Percentiles rank a stretch among this genome's conserved stretches.
These are phyloP conservation scores for Parnassius mnemosyne DNA, from an alignment of 2,888 invertebrate species.

Conservation along the genomic window DNA sequence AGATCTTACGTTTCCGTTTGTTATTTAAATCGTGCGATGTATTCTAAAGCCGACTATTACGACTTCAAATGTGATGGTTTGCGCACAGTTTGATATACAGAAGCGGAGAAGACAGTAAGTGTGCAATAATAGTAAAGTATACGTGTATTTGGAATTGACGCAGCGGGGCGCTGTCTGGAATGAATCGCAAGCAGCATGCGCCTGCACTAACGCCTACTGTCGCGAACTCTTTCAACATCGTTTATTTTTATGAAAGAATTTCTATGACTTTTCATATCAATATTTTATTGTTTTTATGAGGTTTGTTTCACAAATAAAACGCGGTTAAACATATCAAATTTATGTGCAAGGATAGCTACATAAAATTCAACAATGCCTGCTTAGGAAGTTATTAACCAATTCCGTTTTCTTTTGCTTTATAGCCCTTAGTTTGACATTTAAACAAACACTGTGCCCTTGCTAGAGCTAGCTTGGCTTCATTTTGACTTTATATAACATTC, in stretches of 20 bases:
- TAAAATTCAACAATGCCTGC: no score
- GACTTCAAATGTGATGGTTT: constrained; percentile 36
- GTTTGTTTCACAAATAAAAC: no score
- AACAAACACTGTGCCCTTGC: no score
- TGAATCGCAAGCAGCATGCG: constrained; percentile 15
- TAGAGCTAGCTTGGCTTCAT: no score
- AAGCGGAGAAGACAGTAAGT: constrained; percentile 61
- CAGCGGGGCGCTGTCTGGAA: constrained; percentile 51
- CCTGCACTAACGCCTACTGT: constrained; percentile 9
- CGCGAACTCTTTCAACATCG: constrained; percentile 1
- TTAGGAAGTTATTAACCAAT: no score
- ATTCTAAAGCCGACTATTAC: background rate
- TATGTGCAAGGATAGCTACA: no score
- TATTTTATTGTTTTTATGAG: no score
- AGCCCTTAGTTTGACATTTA: no score
- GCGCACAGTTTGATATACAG: constrained; percentile 60
- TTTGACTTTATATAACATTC: no score
- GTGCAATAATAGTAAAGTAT: constrained; percentile 56
- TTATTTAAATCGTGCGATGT: background rate
- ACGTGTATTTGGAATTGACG: constrained; percentile 55
- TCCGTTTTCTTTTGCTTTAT: no score
- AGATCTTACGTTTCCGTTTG: background rate
- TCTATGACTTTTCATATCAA: background rate
- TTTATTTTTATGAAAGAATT: constrained; percentile 15
- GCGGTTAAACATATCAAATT: no score